Evolutionary conservation across 2,888 invertebrate genomes (phyloP), one percentile per base, ranked within the genome.

Genomic region (Lissonota sp.): DNA sequence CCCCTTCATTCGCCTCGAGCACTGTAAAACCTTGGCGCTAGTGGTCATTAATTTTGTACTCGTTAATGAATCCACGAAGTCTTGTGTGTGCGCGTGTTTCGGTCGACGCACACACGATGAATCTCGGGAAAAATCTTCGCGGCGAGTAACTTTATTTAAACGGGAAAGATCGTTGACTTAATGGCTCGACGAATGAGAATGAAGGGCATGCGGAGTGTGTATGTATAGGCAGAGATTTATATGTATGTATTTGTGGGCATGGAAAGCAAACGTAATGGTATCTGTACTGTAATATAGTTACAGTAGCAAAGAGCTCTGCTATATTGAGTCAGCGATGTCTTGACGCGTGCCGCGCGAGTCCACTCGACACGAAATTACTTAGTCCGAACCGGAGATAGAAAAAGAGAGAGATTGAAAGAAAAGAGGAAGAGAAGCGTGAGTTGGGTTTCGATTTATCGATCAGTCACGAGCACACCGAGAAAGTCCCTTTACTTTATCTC

Each of bases 371-470:
- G 72, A 83, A 83, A 83, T 84, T 84, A 81, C 79, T 83, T 79
- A 79, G 82, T 84, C 80, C 67, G 67, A 39, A 70, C 12, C 12
- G 26, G 62, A 66, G 40, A 55, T 40, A 37, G 39, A 26, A 26
- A 26, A 26, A 26, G 63, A 67, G 62, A 53, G 40, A 7, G 10
- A 67, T 55, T 46, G 14, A 42, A 51, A 5, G 14, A 39, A 37
- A 10, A 58, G 37, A 8, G 67, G 53, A 39, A 55, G 49, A 66
- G 26, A 26, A 26, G 79, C 80, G 83, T 75, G 84, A 84, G 79
- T 74, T 77, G 80, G 74, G 75, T 84, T 84, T 84, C 82, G 82
- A 84, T 84, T 84, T 82, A 84, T 84, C 76, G 84, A 84, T 84
- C 73, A 67, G 79, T 73, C 76, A 76, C 75, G 53, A 81, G 69